Evolutionary conservation across 2,888 invertebrate species (phyloP), one percentile per base, ranked within the genome.

Genomic region (Nudaria mundana): DNA sequence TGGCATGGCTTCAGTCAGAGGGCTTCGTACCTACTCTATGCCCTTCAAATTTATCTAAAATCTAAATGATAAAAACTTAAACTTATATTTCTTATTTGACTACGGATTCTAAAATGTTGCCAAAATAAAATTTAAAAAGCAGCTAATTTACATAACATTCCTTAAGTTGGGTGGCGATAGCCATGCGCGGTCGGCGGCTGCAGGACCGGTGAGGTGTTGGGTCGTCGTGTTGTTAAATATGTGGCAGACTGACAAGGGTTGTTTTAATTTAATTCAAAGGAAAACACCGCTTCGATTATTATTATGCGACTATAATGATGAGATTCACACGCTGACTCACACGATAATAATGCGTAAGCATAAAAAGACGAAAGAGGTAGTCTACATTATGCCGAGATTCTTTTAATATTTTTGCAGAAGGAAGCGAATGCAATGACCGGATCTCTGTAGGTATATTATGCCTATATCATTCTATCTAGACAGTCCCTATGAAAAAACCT

Each of bases 201-300:
- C 43, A 41, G 36, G 42, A 39, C 52, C 62, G 59, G 16, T 43
- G 56, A 63, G 60, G 68, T 65, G 70, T 66, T 66, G 64, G 63
- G 61, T 66, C 70, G 70, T 53, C 28, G 60, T 52, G 52, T 66
- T 69, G 76, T 76, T 76, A 80, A 72, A 73, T 80, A 76, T 77
- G 75, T 61, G 69, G 63, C 64, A 63, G 62, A 56, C 69, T 66
- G 70, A 70, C 66, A 58, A 67, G 73, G 73, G 66, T 70, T 71
- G 70, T 73, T 75, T 81, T 75, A 80, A 81, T 81, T 79, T 79
- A 76, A 80, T 72, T 76, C 81, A 81, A 83, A 83, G 76, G 75
- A 68, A 61, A 66, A 76, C 77, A 80, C 71, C 66, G 56, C 34
- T 49, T 47, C 39, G 45, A 67, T 66, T 75, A 76, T 79, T 73